Conservation (phyloP, 2,113 vertebrate species). For the Crypturellus undulatus region DNA sequence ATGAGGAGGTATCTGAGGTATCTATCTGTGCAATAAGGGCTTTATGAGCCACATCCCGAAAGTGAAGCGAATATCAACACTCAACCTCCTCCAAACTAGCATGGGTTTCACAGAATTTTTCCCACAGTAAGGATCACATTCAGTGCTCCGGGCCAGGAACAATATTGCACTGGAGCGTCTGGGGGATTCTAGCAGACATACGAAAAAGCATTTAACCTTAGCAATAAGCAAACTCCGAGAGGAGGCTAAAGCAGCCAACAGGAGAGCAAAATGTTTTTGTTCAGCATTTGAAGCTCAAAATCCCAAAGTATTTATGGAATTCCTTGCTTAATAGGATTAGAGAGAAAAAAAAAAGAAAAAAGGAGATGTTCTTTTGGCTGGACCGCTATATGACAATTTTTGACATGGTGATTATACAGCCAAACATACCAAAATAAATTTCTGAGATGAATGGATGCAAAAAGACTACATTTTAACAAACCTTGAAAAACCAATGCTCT, state of each 20-base stretch:
- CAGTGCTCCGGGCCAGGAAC: background rate
- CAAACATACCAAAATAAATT: background rate
- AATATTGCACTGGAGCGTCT: background rate
- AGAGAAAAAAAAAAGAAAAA: background rate
- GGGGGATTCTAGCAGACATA: background rate
- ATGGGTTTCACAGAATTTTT: background rate
- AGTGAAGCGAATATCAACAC: background rate
- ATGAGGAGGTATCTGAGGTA: background rate
- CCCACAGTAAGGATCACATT: conserved; percentile 37
- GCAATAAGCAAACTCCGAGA: background rate
- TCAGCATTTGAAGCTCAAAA: background rate
- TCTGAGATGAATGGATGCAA: background rate
- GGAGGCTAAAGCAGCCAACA: rapidly evolving
- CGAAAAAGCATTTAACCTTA: background rate
- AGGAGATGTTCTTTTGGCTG: background rate
- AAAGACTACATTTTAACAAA: background rate
- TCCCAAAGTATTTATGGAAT: background rate
- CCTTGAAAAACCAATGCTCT: background rate
- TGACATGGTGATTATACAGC: rapidly evolving
- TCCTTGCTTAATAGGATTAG: background rate
- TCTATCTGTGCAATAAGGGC: background rate
- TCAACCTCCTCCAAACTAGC: background rate
- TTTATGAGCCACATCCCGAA: conserved; percentile 35
- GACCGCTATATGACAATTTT: background rate
- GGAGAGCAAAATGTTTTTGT: background rate